A percentile compares a stretch with the other conserved stretches of the same genome.
These are phyloP conservation scores for Pycnomerus fuliginosus DNA, from an alignment of 2,888 invertebrate species.

Conservation along the genomic window DNA sequence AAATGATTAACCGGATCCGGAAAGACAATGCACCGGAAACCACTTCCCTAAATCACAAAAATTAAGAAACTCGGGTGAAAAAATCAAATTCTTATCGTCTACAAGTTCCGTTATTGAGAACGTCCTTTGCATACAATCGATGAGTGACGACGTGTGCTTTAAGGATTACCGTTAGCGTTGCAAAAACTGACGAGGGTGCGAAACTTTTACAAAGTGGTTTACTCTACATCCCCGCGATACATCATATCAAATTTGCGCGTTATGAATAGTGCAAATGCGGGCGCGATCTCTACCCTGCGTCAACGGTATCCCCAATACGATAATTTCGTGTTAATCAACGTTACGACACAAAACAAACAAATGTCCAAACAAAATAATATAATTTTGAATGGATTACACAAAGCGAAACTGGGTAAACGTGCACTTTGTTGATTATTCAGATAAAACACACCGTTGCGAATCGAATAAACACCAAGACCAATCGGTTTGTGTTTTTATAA, in stretches of 20 bases:
- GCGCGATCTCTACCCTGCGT: no score
- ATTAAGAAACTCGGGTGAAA: constrained; percentile 7
- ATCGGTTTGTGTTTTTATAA: no score
- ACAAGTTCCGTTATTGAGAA: constrained; percentile 29
- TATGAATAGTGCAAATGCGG: constrained; percentile 1
- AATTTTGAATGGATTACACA: no score
- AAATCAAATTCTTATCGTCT: constrained; percentile 29
- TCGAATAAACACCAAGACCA: no score
- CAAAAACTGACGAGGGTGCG: constrained; percentile 32
- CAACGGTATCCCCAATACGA: no score
- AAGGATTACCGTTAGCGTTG: constrained; percentile 30
- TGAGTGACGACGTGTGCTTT: constrained; percentile 37
- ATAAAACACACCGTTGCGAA: no score
- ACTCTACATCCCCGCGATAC: constrained; percentile 34
- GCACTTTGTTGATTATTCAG: no score
- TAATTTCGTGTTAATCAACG: no score
- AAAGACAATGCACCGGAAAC: constrained; percentile 27
- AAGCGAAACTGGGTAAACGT: no score
- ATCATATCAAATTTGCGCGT: constrained; percentile 30
- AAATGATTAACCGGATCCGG: constrained; percentile 32
- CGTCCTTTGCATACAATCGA: constrained; percentile 38
- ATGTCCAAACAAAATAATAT: no score
- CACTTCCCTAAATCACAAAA: neutral
- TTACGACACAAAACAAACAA: no score
- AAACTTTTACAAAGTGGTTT: constrained; percentile 40